Percentiles rank a stretch among this genome's conserved stretches.
Evolutionary conservation across 1,140 invertebrate genomes (phyloP).

Genomic region (Drosophila melanogaster): Release_6_plus_ISO1_MT NT_033777.3:21404501-21405000

Average conservation of each 20-base stretch:
- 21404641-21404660: conserved; percentile 97
- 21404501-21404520: conserved; percentile 98
- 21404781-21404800: conserved; percentile 98
- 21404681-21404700: conserved; percentile 94
- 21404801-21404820: conserved; percentile 97
- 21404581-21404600: background rate
- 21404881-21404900: conserved; percentile 97
- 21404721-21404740: conserved; percentile 94
- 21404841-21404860: conserved; percentile 91
- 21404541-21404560: conserved; percentile 95
- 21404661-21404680: conserved; percentile 97
- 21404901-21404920: conserved; percentile 96
- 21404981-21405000: conserved; percentile 94
- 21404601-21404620: conserved; percentile 93
- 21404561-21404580: conserved; percentile 93
- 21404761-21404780: conserved; percentile 88
- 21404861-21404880: conserved; percentile 95
- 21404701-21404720: conserved; percentile 96
- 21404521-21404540: conserved; percentile 94
- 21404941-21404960: conserved; percentile 92
- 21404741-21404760: conserved; percentile 94
- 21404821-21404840: conserved; percentile 96
- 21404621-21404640: conserved; percentile 97
- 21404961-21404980: conserved; percentile 94
- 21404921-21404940: conserved; percentile 92